Percentiles rank a stretch among this genome's conserved stretches.
phyloP scores from a whole-genome alignment of 2,797 vertebrate species.

The Sebastolobus alascanus region DNA sequence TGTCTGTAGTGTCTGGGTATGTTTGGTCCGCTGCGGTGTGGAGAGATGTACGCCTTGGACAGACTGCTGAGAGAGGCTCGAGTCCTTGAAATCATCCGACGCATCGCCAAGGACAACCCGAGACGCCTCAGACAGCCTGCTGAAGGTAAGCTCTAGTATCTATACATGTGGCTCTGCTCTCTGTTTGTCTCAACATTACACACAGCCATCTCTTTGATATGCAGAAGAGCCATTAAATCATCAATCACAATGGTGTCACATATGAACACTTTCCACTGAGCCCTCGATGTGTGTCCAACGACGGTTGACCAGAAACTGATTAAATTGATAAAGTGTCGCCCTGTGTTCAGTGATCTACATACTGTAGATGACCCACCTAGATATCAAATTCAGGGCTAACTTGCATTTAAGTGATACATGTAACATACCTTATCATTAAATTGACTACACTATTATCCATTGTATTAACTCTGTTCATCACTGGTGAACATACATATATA shows the following conservation, averaged over 20 bases:
- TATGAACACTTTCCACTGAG: background rate
- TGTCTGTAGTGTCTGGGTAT: constrained; percentile 90
- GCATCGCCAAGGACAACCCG: constrained; percentile 81
- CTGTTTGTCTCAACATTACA: background rate
- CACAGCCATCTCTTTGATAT: background rate
- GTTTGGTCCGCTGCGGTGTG: constrained; percentile 95
- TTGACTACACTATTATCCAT: background rate
- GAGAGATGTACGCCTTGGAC: constrained; percentile 95
- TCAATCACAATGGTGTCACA: background rate
- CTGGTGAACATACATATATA: background rate
- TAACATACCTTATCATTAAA: background rate
- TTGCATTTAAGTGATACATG: background rate
- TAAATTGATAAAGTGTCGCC: background rate
- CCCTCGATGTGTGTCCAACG: background rate
- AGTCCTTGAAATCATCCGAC: constrained; percentile 88
- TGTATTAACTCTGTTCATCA: background rate
- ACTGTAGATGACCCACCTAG: background rate
- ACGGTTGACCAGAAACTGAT: background rate
- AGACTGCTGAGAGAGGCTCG: constrained; percentile 89
- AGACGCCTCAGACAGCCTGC: constrained; percentile 74
- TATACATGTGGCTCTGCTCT: background rate
- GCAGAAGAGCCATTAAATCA: background rate
- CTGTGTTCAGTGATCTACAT: background rate
- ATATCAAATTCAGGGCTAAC: background rate
- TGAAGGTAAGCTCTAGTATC: constrained; percentile 84